Percentiles rank a stretch among this genome's conserved stretches.
phyloP scores from a whole-genome alignment of 2,113 vertebrate species.

The Peucedramus taeniatus region DNA sequence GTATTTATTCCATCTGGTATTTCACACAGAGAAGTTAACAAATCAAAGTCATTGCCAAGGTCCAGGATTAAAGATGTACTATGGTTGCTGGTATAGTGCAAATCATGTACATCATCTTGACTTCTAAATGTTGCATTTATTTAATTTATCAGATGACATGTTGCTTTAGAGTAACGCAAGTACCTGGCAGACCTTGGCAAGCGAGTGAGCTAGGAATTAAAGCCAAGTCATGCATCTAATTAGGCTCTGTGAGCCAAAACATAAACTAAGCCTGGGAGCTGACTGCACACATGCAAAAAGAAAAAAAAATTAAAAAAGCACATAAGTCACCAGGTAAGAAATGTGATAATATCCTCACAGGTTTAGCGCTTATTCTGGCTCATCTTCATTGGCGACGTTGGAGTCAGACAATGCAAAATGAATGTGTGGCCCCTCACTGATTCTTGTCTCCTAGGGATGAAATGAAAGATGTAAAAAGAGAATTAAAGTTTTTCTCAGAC shows the following conservation, averaged over 20 bases:
- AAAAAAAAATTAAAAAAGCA: background rate
- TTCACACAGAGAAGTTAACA: background rate
- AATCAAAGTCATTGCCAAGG: background rate
- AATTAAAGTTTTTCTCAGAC: background rate
- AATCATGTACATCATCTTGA: conserved; percentile 5
- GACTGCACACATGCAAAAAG: conserved; percentile 25
- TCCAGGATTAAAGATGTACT: background rate
- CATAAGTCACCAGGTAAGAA: background rate
- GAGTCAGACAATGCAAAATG: background rate
- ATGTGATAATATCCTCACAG: background rate
- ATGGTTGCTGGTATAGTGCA: background rate
- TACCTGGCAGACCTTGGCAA: conserved; percentile 58
- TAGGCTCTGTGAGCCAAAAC: conserved; percentile 47
- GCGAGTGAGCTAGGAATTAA: background rate
- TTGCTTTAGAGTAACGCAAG: conserved; percentile 36
- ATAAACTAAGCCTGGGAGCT: conserved; percentile 49
- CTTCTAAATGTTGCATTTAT: conserved; percentile 60
- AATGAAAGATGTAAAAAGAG: background rate
- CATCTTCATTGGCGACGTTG: background rate
- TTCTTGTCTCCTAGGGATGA: background rate
- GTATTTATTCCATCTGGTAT: background rate
- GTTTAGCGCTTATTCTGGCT: background rate
- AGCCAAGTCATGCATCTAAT: conserved; percentile 65
- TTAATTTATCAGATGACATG: conserved; percentile 60
- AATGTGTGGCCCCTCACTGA: background rate